Evolutionary conservation across 2,797 vertebrate genomes (phyloP), one percentile per base, ranked within the genome.

Genomic region (Mus minutoides): DNA sequence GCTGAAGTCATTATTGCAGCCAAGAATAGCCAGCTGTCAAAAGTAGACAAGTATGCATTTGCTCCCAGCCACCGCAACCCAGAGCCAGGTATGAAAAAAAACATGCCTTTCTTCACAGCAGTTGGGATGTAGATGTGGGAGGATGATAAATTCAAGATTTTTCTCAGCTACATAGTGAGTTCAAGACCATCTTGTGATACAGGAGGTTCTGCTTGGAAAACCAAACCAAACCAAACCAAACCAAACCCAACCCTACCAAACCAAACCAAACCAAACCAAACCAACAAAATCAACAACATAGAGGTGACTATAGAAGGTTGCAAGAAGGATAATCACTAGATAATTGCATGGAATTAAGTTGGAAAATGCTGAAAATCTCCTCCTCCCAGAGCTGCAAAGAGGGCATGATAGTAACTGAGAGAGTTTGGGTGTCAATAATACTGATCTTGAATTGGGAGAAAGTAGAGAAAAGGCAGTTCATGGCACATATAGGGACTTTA

Each of bases 341-440:
- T 76, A 56, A 56, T 73, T 95, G 69, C 62, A 64, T 95, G 67
- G 12, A 96, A 91, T 96, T 96, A 67, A 11, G 60, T 52, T 24
- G 24, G 29, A 62, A 94, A 91, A 88, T 11, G 49, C 52, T 93
- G 40, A 82, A 1, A 40, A 52, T 52, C 58, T 24, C 16, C 22
- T 21, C 11, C 11, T 31, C 40, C 17, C 29, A 56, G 40, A 88
- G n/a, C 40, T 77, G 34, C 64, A 52, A 56, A 73, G 43, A 13
- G 24, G 43, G 13, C 34, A 37, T 2, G 6, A 24, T 58, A 37
- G 26, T 62, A 84, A 60, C 54, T 69, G 56, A 58, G 26, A 60
- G 43, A 62, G 60, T 3, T 90, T 92, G 82, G 9, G 80, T 73
- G 14, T n/a, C 67, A 93, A 67, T 29, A 40, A 90, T 29, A 7